These are phyloP conservation scores for Sterrhoptilus dennistouni DNA, from an alignment of 2,113 vertebrate genomes.

Conservation along the genomic window DNA sequence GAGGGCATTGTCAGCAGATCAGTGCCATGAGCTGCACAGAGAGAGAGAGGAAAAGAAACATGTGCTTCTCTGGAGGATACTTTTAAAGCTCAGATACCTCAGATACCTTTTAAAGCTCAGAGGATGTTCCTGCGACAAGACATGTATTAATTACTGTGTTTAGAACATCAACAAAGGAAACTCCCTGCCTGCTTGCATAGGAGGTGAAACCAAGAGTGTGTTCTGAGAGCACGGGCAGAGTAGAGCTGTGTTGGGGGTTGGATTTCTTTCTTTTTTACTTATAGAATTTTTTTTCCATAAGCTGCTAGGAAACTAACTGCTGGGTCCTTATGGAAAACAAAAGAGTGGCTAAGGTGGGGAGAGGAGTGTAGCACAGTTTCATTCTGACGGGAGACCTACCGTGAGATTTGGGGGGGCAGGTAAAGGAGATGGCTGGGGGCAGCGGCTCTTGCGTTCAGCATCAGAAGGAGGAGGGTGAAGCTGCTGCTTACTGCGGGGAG, in stretches of 20 bases:
- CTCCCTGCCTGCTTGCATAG: background rate
- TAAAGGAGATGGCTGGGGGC: background rate
- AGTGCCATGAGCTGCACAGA: background rate
- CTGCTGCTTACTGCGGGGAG: background rate
- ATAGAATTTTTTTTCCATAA: background rate
- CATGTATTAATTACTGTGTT: background rate
- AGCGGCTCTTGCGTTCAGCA: background rate
- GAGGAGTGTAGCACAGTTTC: background rate
- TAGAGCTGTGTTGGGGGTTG: background rate
- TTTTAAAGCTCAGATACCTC: background rate
- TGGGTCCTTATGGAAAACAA: background rate
- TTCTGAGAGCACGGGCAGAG: background rate
- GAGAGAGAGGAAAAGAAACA: accelerated
- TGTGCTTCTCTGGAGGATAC: background rate
- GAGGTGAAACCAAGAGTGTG: background rate
- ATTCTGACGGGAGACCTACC: background rate
- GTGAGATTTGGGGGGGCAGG: background rate
- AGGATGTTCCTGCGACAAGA: background rate
- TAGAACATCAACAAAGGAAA: background rate
- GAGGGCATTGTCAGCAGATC: background rate
- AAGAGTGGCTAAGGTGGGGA: background rate
- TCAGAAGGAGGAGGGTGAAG: background rate
- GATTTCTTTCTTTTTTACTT: background rate
- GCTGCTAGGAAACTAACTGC: background rate
- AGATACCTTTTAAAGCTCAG: background rate